Base-by-base conservation (phyloP, 2,797 vertebrate species). In the Sebastolobus altivelis region DNA sequence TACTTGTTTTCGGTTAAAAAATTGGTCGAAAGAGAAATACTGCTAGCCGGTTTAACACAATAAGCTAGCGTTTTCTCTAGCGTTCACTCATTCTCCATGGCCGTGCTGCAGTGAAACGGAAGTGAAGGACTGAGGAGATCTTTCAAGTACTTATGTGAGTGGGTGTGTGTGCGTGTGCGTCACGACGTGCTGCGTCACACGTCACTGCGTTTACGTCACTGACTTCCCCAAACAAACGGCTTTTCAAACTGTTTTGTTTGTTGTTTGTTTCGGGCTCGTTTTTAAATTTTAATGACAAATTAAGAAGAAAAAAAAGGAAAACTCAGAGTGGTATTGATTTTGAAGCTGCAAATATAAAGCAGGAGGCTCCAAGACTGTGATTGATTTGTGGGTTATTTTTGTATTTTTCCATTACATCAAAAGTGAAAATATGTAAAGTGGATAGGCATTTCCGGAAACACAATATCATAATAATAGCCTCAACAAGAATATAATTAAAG, bases 341-440 rank as follows among this genome's bases (percentile, higher is more conserved):
- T 29, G 8, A 49, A 27, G n/a, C 3, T 5, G 0, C 20, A 52
- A 38, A 5, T n/a, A 29, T 16, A 2, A 52, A 54, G 0, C 1
- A 10, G 20, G 8, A 12, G 0, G 6, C 3, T 11, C 6, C 0
- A 4, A 12, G 4, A n/a, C 0, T 22, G n/a, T 1, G 6, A 27
- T 2, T n/a, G 11, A 46, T 65, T 13, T 3, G 1, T 1, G 13
- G 2, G 3, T 31, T 60, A 16, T 13, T 55, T 68, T 35, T 38
- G 63, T 77, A 9, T 65, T 78, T 75, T 87, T 75, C 70, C 76
- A 82, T 75, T 13, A 80, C 63, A 63, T 72, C 6, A 43, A 69
- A n/a, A 2, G 0, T 33, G 0, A 40, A 56, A 1, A 16, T 16
- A 14, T 18, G 20, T 0, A 4, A 18, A 11, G 29, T 4, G 29